A percentile compares a stretch with the other conserved stretches of the same genome.
These are phyloP conservation scores for Myotis planiceps DNA, from an alignment of 2,797 vertebrate genomes.

Conservation along the genomic window DNA sequence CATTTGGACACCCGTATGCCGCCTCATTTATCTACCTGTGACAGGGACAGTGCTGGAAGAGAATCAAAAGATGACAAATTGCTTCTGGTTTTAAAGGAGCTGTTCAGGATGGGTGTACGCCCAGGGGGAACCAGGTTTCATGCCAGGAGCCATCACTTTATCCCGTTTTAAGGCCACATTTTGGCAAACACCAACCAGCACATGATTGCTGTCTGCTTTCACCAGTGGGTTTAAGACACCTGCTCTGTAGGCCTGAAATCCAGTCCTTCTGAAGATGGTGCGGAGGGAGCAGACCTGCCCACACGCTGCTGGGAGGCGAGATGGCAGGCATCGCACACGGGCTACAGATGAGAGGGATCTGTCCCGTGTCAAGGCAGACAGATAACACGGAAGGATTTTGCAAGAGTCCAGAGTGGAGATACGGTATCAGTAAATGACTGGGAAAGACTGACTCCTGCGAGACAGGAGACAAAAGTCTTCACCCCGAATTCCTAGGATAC, in stretches of 20 bases:
- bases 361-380: background rate
- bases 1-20: slow-evolving; percentile 55
- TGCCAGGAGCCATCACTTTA: slow-evolving; percentile 55
- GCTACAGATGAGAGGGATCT: background rate
- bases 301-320: background rate
- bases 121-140: slow-evolving; percentile 22
- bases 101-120: slow-evolving; percentile 55
- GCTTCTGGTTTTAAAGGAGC: slow-evolving; percentile 77
- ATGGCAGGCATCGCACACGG: background rate
- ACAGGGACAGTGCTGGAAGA: slow-evolving; percentile 71
- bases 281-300: background rate
- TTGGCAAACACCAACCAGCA: slow-evolving; percentile 52
- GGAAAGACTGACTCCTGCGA: background rate
- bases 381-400: background rate
- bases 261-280: background rate
- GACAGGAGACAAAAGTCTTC: background rate
- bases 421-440: background rate
- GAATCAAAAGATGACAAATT: slow-evolving; percentile 79
- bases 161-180: slow-evolving; percentile 15
- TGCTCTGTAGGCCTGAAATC: slow-evolving; percentile 13
- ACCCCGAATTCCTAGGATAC: background rate
- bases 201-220: slow-evolving; percentile 16
- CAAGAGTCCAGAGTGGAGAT: background rate
- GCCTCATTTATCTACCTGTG: slow-evolving; percentile 79
- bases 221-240: slow-evolving; percentile 26